Evolutionary conservation across 2,888 invertebrate species (phyloP).

Genomic region (Melanostoma mellinum): DNA sequence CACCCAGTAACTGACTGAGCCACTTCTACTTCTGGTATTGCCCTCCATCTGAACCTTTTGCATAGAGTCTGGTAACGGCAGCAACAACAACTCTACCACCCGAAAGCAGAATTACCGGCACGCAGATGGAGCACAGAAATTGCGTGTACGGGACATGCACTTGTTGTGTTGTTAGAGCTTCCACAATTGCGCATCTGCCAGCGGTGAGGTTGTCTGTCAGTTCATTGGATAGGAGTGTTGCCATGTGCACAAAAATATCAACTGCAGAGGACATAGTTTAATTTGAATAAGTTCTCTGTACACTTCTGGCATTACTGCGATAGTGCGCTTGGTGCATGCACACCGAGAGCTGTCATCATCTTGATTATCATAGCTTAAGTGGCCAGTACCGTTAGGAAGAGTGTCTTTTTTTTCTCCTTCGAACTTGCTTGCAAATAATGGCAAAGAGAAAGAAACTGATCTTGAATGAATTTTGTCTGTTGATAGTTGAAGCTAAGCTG

Average conservation of each 20-base stretch:
- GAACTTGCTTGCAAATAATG: conserved; percentile 23
- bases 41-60: conserved; percentile 44
- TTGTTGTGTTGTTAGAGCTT: conserved; percentile 57
- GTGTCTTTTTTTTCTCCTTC: conserved; percentile 22
- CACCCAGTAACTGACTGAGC: conserved; percentile 71
- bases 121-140: conserved; percentile 45
- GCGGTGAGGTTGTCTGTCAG: background rate
- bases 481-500: conserved; percentile 19
- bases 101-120: conserved; percentile 31
- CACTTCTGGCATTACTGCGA: conserved; percentile 5
- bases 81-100: background rate
- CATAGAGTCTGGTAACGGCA: conserved; percentile 2
- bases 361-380: conserved; percentile 37
- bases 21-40: conserved; percentile 62
- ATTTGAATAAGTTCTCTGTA: background rate
- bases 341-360: conserved; percentile 11
- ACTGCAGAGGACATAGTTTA: background rate
- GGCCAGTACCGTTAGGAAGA: conserved; percentile 43
- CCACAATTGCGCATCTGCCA: conserved; percentile 41
- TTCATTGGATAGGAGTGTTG: background rate
- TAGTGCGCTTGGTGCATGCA: background rate
- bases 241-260: background rate
- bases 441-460: conserved; percentile 40
- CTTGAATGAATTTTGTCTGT: conserved; percentile 38
- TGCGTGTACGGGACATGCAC: conserved; percentile 47